Evolutionary conservation across 2,888 invertebrate genomes (phyloP).

Genomic region (Dasysyrphus albostriatus): DNA sequence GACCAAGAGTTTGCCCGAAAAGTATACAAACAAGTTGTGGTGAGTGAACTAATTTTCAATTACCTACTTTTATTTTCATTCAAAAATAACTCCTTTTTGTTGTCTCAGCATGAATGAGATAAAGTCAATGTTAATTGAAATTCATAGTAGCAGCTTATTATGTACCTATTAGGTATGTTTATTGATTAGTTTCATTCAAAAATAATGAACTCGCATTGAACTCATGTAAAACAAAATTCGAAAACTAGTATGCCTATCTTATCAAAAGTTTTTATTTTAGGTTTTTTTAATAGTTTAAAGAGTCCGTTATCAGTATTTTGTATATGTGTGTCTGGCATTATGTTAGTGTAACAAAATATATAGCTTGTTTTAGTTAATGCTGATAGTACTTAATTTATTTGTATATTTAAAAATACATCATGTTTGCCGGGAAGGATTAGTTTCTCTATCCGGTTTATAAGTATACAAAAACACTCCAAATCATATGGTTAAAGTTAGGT

Average conservation of each 20-base stretch:
- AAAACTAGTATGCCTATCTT: not conserved
- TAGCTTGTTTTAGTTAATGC: not conserved
- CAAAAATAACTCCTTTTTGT: too few relatives aligned
- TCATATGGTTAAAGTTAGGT: too few relatives aligned
- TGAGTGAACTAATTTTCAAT: constrained; percentile 84
- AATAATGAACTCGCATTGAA: not conserved
- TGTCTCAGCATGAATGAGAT: too few relatives aligned
- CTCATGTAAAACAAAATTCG: not conserved
- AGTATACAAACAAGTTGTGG: constrained; percentile 92
- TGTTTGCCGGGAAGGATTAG: not conserved
- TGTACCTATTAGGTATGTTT: too few relatives aligned
- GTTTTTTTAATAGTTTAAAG: not conserved
- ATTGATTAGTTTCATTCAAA: not conserved
- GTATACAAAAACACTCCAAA: too few relatives aligned
- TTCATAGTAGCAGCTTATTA: too few relatives aligned
- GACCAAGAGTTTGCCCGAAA: constrained; percentile 88
- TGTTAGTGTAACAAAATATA: not conserved
- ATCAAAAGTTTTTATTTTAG: not conserved
- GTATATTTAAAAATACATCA: too few relatives aligned
- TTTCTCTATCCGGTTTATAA: too few relatives aligned
- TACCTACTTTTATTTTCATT: not conserved
- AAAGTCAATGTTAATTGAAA: too few relatives aligned
- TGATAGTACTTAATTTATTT: too few relatives aligned
- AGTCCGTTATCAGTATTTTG: not conserved
- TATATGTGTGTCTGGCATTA: not conserved